Percentiles rank a stretch among this genome's conserved stretches.
These are phyloP conservation scores for Triplophysa siluroides DNA, from an alignment of 2,113 vertebrate species.

Conservation along the genomic window DNA sequence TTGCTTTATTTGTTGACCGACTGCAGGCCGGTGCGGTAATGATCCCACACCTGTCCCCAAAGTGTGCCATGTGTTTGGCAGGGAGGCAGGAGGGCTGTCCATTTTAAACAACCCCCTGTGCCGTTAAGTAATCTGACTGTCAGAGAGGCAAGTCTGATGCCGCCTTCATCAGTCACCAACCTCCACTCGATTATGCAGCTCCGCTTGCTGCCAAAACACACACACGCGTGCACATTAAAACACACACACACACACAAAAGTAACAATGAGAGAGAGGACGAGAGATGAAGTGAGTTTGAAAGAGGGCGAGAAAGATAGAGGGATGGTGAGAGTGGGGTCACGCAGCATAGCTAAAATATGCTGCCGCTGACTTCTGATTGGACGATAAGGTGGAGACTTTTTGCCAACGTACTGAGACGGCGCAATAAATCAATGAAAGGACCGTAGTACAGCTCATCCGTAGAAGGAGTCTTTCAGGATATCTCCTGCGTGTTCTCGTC, in stretches of 20 bases:
- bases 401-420: constrained; percentile 13
- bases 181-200: constrained; percentile 48
- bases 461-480: constrained; percentile 8
- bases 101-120: constrained; percentile 38
- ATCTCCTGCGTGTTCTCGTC: constrained; percentile 17
- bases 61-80: constrained; percentile 59
- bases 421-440: constrained; percentile 12
- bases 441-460: background rate
- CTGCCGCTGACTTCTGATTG: constrained; percentile 33
- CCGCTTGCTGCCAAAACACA: constrained; percentile 34
- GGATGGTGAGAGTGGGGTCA: background rate
- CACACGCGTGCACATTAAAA: background rate
- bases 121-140: constrained; percentile 55
- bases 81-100: constrained; percentile 58
- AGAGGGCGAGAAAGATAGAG: constrained; percentile 19
- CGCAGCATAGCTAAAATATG: background rate
- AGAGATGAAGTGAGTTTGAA: constrained; percentile 12
- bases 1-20: constrained; percentile 45
- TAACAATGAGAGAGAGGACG: constrained; percentile 8
- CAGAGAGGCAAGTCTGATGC: constrained; percentile 54
- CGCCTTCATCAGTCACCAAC: constrained; percentile 55
- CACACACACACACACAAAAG: background rate
- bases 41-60: constrained; percentile 43
- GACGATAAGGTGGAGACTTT: constrained; percentile 29
- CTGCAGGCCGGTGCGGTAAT: constrained; percentile 40